A percentile compares a stretch with the other conserved stretches of the same genome.
Conservation (phyloP, 2,797 vertebrate genomes). For the Macropus fuliginosus region DNA sequence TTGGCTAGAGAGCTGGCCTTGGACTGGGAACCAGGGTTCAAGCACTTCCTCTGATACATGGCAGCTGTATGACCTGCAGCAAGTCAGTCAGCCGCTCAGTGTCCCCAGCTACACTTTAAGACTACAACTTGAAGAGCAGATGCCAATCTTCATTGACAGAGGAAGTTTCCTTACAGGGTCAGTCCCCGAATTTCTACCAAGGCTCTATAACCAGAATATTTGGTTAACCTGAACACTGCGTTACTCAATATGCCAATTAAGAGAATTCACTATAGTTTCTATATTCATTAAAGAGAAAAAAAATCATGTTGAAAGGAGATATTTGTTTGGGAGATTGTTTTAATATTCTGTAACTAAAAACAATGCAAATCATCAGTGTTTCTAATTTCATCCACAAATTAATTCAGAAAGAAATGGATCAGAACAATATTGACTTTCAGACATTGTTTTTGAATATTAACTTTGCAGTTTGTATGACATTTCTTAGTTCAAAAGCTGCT, state of each 20-base stretch:
- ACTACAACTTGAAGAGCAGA: too few relatives aligned
- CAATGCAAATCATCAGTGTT: background rate
- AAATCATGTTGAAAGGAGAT: background rate
- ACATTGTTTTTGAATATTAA: background rate
- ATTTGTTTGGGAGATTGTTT: background rate
- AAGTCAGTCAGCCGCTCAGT: too few relatives aligned
- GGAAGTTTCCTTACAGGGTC: background rate
- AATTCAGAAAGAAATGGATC: background rate
- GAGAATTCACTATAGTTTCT: background rate
- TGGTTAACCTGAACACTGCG: background rate
- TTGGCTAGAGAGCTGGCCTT: too few relatives aligned
- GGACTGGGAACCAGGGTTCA: too few relatives aligned
- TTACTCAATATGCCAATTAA: background rate
- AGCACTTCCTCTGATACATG: too few relatives aligned
- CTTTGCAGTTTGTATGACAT: background rate
- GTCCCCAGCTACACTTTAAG: too few relatives aligned
- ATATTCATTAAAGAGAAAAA: background rate
- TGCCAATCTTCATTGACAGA: background rate
- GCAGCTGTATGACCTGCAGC: too few relatives aligned
- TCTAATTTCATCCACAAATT: background rate
- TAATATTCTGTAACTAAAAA: background rate
- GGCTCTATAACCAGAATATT: background rate
- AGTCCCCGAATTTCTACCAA: background rate
- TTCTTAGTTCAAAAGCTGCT: background rate
- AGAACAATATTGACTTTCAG: background rate